Evolutionary conservation across 2,113 vertebrate species (phyloP).

Genomic region (Thymallus thymallus): DNA sequence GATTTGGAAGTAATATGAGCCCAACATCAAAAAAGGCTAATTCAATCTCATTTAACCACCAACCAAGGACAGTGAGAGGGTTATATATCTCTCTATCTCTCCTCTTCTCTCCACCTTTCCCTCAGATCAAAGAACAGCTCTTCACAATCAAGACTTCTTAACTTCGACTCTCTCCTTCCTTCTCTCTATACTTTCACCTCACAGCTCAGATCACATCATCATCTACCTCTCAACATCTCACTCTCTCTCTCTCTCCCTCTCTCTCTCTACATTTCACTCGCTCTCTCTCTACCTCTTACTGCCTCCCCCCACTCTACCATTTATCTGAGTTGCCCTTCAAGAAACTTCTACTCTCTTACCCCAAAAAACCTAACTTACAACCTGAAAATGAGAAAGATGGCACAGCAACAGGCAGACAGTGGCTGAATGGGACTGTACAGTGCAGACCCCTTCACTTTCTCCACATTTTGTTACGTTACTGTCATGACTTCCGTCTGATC

Average conservation of each 20-base stretch:
- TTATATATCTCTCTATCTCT: too few relatives aligned
- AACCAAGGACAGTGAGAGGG: slow-evolving; percentile 21
- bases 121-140: slow-evolving; percentile 59
- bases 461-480: too few relatives aligned
- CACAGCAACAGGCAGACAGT: not conserved
- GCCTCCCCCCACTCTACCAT: not conserved
- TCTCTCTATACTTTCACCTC: slow-evolving; percentile 53
- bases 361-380: not conserved
- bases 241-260: not conserved
- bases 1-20: not conserved
- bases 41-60: slow-evolving; percentile 16
- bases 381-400: not conserved
- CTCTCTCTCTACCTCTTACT: not conserved
- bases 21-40: not conserved
- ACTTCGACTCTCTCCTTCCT: slow-evolving; percentile 50
- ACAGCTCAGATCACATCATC: slow-evolving; percentile 32
- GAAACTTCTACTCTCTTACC: not conserved
- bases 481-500: too few relatives aligned
- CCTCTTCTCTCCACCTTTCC: slow-evolving; percentile 22
- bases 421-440: not conserved
- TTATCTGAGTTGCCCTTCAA: not conserved
- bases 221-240: slow-evolving; percentile 8
- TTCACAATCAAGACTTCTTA: slow-evolving; percentile 52
- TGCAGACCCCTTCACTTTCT: too few relatives aligned
- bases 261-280: not conserved